phyloP scores from a whole-genome alignment of 2,113 vertebrate genomes.

The Cariama cristata region DNA sequence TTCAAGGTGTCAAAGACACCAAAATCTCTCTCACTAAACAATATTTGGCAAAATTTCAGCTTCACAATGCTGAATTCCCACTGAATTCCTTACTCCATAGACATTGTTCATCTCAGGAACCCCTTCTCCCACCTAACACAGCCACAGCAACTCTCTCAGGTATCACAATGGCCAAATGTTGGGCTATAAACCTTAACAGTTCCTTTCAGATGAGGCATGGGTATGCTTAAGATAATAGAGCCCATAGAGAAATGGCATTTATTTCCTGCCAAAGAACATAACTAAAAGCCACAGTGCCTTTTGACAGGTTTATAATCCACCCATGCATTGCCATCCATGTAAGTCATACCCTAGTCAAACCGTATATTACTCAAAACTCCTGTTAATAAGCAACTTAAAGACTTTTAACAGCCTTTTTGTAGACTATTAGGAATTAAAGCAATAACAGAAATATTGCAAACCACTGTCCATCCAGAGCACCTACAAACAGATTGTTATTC shows the following conservation, averaged over 20 bases:
- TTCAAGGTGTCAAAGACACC: not conserved
- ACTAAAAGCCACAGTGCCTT: conserved; percentile 32
- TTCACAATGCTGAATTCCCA: not conserved
- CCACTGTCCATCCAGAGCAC: not conserved
- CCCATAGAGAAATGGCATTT: not conserved
- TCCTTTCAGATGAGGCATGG: not conserved
- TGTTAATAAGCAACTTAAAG: conserved; percentile 1
- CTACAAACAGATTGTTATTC: not conserved
- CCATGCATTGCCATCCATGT: not conserved
- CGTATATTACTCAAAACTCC: not conserved
- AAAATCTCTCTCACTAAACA: not conserved
- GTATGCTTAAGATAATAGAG: not conserved
- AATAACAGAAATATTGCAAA: not conserved
- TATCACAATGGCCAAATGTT: not conserved
- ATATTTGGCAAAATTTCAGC: not conserved
- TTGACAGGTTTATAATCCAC: conserved; percentile 55
- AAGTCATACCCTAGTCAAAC: not conserved
- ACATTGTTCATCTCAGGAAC: not conserved
- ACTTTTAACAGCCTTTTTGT: not conserved
- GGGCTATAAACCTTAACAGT: not conserved
- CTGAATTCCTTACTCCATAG: not conserved
- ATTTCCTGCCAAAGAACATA: not conserved
- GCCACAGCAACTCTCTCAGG: not conserved
- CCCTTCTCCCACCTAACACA: not conserved
- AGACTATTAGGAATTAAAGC: not conserved